These are phyloP conservation scores for Bufo bufo DNA, from an alignment of 2,113 vertebrate species.

Conservation along the genomic window DNA sequence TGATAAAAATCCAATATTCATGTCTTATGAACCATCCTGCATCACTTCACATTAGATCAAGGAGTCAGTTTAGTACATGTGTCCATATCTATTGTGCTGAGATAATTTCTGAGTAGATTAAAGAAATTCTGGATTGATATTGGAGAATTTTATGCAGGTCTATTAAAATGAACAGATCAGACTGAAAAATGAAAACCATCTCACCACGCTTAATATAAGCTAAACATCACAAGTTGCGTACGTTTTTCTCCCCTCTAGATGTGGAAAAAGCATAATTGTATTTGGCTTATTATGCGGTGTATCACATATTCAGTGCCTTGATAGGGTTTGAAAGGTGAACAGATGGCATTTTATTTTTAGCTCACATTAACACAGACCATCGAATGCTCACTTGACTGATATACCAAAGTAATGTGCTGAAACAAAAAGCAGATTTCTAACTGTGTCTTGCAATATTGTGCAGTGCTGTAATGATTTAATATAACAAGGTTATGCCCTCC, in stretches of 20 bases:
- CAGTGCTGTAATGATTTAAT: conserved; percentile 9
- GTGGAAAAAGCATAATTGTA: conserved; percentile 33
- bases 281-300: conserved; percentile 49
- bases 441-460: conserved; percentile 37
- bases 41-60: not conserved
- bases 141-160: not conserved
- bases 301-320: conserved; percentile 56
- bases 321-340: conserved; percentile 72
- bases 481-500: conserved; percentile 21
- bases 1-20: not conserved
- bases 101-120: not conserved
- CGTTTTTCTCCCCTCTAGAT: conserved; percentile 16
- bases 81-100: not conserved
- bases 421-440: conserved; percentile 65
- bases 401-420: conserved; percentile 69
- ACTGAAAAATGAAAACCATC: not conserved
- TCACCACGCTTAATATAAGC: not conserved
- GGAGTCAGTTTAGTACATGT: not conserved
- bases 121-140: not conserved
- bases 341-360: conserved; percentile 81
- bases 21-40: not conserved
- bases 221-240: not conserved
- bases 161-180: not conserved
- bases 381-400: conserved; percentile 72
- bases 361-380: conserved; percentile 70